Evolutionary conservation across 2,888 invertebrate genomes (phyloP).

Genomic region (Pegoplata infirma): DNA sequence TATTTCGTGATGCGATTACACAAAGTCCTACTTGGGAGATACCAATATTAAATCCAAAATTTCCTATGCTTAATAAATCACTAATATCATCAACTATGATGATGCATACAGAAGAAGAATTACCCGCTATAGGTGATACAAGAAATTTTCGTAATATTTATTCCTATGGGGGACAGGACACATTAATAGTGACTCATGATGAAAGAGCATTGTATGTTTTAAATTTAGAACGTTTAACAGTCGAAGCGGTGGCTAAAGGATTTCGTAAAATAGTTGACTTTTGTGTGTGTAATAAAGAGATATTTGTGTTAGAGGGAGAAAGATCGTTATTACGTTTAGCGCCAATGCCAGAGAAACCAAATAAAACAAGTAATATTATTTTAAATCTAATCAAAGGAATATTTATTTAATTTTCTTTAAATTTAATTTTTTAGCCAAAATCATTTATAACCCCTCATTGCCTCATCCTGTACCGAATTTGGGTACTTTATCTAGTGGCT

Average conservation of each 20-base stretch:
- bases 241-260: slow-evolving; percentile 83
- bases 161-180: slow-evolving; percentile 82
- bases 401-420: not conserved
- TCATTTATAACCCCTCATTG: slow-evolving; percentile 76
- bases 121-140: slow-evolving; percentile 63
- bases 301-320: slow-evolving; percentile 89
- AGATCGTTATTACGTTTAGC: slow-evolving; percentile 89
- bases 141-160: slow-evolving; percentile 82
- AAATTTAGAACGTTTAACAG: slow-evolving; percentile 84
- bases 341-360: slow-evolving; percentile 83
- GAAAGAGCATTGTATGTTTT: slow-evolving; percentile 85
- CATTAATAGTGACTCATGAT: slow-evolving; percentile 87
- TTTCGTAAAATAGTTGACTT: slow-evolving; percentile 79
- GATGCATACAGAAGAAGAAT: slow-evolving; percentile 5
- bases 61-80: slow-evolving; percentile 35
- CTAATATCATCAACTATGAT: not conserved
- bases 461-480: slow-evolving; percentile 74
- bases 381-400: not conserved
- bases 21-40: slow-evolving; percentile 82
- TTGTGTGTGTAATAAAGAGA: slow-evolving; percentile 80
- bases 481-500: slow-evolving; percentile 69
- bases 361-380: slow-evolving; percentile 77
- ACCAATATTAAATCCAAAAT: slow-evolving; percentile 84
- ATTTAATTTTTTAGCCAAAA: slow-evolving; percentile 66
- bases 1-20: slow-evolving; percentile 85